Base-by-base conservation (phyloP, 2,113 vertebrate species). In the Anser brachyrhynchus region DNA sequence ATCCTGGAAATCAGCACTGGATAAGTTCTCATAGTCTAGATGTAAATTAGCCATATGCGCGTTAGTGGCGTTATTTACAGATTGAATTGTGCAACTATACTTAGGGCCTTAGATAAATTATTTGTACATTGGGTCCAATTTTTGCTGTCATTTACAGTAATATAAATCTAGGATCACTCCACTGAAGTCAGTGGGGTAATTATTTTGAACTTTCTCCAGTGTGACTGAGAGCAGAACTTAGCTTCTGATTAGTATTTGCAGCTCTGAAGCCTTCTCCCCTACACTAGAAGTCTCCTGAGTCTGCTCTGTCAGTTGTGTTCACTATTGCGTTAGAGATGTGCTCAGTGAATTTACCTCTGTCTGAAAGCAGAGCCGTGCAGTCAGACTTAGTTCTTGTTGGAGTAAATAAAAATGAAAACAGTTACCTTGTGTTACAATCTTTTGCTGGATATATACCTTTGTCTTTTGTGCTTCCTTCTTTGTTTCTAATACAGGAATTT, bases 41-140 rank as follows among this genome's bases (percentile, higher is more conserved):
- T 97, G 92, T 95, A 96, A 97, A 96, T 97, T 97, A 96, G 69
- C 96, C 95, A 95, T 95, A 96, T 95, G 96, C 96, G 95, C 92
- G 95, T 96, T 96, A 96, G 93, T 82, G 92, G 92, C 90, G 94
- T 96, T 97, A 97, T 95, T 91, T 97, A 92, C 96, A 96, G 96
- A 97, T 91, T 96, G 95, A 96, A 93, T 85, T 97, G 89, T 92
- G 82, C 89, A 96, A 93, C 92, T 96, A 65, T 93, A 93, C 83
- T 96, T 94, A 86, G 84, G 79, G 66, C 41, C 76, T 92, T 94
- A 94, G 91, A 91, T 96, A 94, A 94, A 95, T 96, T 81, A 96
- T 88, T 90, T 96, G 78, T 94, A 89, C 70, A 82, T 81, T 74
- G 83, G 58, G 93, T 94, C 89, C 92, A 97, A 95, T 94, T 96